Evolutionary conservation across 1,140 invertebrate species (phyloP).

Genomic region (Thaumetopoea pityocampa): DNA sequence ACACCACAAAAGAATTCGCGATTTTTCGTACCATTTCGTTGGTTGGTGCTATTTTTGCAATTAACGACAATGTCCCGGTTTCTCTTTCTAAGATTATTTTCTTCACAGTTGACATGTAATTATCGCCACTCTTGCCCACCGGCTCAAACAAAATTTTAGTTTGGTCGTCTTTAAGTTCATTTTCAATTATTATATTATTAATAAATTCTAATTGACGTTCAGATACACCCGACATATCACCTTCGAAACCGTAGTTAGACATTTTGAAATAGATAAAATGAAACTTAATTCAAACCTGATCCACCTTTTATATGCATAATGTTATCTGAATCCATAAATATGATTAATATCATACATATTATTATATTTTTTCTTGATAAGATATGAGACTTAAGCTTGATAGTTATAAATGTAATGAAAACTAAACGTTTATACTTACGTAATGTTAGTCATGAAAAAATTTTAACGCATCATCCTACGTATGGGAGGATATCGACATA

Average conservation of each 20-base stretch:
- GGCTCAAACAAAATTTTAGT: conserved; percentile 19
- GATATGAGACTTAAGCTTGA: no score
- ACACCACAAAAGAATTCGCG: not conserved
- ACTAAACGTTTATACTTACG: no score
- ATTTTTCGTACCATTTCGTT: not conserved
- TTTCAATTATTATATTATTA: conserved; percentile 17
- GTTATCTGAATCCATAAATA: no score
- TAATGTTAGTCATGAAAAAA: no score
- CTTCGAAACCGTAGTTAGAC: conserved; percentile 17
- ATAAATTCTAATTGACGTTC: conserved; percentile 21
- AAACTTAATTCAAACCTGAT: no score
- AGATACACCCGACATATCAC: conserved; percentile 11
- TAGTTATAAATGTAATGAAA: no score
- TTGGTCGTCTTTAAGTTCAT: conserved; percentile 17
- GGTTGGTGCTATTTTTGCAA: conserved; percentile 17
- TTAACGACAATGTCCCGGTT: conserved; percentile 21
- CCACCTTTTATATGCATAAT: no score
- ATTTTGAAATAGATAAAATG: no score
- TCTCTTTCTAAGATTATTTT: conserved; percentile 20
- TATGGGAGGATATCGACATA: no score
- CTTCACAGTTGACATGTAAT: conserved; percentile 26
- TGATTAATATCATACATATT: no score
- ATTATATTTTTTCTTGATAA: no score
- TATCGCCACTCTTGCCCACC: conserved; percentile 26
- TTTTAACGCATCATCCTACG: no score